Evolutionary conservation across 2,888 invertebrate genomes (phyloP).

Genomic region (Drosophila tanythrix): DNA sequence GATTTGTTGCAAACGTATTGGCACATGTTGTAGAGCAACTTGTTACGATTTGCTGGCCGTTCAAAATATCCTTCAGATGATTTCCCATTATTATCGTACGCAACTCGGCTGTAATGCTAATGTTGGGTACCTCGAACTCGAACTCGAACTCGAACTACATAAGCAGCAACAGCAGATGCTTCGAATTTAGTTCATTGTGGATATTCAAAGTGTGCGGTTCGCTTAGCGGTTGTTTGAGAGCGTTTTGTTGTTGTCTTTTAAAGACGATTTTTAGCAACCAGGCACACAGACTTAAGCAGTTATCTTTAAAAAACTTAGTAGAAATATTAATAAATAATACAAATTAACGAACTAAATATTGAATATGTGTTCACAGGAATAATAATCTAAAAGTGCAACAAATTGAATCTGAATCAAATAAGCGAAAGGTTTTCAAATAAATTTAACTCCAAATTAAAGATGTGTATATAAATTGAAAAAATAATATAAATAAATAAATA

Average conservation of each 20-base stretch:
- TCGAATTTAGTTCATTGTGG: slow-evolving; percentile 57
- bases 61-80: not conserved
- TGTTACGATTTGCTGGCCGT: not conserved
- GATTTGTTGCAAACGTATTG: not conserved
- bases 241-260: not conserved
- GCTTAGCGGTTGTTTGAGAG: slow-evolving; percentile 24
- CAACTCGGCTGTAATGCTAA: slow-evolving; percentile 14
- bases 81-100: slow-evolving; percentile 13
- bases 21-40: slow-evolving; percentile 3
- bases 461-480: slow-evolving; percentile 8
- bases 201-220: slow-evolving; percentile 47
- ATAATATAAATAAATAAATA: slow-evolving; percentile 12
- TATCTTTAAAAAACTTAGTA: not conserved
- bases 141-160: slow-evolving; percentile 10
- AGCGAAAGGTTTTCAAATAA: slow-evolving; percentile 18
- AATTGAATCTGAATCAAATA: not conserved
- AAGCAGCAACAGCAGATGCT: slow-evolving; percentile 18
- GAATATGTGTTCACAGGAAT: not conserved
- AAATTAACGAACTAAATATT: not conserved
- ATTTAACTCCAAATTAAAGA: not conserved
- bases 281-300: not conserved
- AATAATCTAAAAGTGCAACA: not conserved
- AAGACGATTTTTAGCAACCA: slow-evolving; percentile 5
- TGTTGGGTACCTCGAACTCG: not conserved
- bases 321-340: not conserved